phyloP scores from a whole-genome alignment of 2,888 invertebrate species.

The Formica aserva region DNA sequence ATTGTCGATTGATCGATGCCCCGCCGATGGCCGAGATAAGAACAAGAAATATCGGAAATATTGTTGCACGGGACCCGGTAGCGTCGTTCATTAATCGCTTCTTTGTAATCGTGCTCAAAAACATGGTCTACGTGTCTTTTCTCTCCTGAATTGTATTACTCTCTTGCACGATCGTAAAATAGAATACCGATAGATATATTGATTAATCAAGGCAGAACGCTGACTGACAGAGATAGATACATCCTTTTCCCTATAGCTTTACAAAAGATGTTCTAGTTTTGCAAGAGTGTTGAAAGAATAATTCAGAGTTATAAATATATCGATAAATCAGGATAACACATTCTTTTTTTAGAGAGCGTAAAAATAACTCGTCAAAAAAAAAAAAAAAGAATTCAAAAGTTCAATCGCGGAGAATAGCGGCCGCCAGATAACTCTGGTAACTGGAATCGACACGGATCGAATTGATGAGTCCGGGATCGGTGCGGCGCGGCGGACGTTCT shows the following conservation, averaged over 20 bases:
- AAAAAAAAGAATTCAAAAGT: slow-evolving; percentile 39
- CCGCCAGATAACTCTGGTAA: slow-evolving; percentile 39
- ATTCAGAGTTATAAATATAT: slow-evolving; percentile 35
- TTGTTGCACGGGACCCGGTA: neutral
- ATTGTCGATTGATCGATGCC: slow-evolving; percentile 50
- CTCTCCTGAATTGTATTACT: slow-evolving; percentile 4
- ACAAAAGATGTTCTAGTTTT: neutral
- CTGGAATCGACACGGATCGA: slow-evolving; percentile 76
- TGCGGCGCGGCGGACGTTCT: slow-evolving; percentile 64
- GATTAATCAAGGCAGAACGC: neutral
- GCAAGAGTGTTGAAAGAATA: slow-evolving; percentile 3
- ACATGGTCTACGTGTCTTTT: slow-evolving; percentile 1
- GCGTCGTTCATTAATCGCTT: slow-evolving; percentile 45
- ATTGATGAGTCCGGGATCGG: slow-evolving; percentile 76
- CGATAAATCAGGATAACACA: slow-evolving; percentile 22
- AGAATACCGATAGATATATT: slow-evolving; percentile 34
- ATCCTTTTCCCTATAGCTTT: neutral
- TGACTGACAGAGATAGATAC: neutral
- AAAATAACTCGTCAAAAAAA: slow-evolving; percentile 27
- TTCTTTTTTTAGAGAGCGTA: neutral
- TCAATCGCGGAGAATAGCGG: slow-evolving; percentile 52
- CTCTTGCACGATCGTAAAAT: slow-evolving; percentile 21
- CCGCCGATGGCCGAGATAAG: slow-evolving; percentile 27
- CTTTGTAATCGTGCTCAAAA: slow-evolving; percentile 29
- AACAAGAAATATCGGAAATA: slow-evolving; percentile 50